Base-by-base conservation (phyloP, 2,797 vertebrate species). In the Chelmon rostratus region DNA sequence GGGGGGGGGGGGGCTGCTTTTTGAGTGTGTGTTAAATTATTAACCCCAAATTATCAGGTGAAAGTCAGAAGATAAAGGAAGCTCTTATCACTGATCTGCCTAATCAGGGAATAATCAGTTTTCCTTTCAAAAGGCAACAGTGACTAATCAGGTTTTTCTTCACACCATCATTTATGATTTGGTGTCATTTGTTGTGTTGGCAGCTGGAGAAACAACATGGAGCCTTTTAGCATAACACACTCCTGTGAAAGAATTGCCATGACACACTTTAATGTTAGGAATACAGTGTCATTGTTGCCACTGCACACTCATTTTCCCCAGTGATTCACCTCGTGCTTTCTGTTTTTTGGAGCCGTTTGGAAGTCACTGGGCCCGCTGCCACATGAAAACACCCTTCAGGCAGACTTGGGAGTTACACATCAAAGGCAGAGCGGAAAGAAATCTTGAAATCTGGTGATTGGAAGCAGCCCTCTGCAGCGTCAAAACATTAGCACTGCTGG, bases 41-140 rank as follows among this genome's bases (percentile, higher is more conserved):
- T 89, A 89, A 88, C 88, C 85, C 84, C 59, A 89, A 71, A 79
- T 87, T 76, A 89, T 82, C 76, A 82, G 82, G 87, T 86, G 73
- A 79, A 81, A 80, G 73, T 78, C 58, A 78, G 53, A 47, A 78
- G 72, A 83, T 76, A 65, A 84, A 79, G 68, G 73, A 80, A 63
- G 75, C 56, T 46, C 52, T 83, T 68, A 65, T 86, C 38, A n/a
- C 68, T 70, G 76, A 89, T 89, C 78, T 40, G 79, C 23, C 64
- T 84, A 83, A 91, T 91, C 88, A 71, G 73, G 47, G 56, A 80
- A 64, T 83, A 86, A 87, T 89, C 82, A 33, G 59, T 68, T 82
- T 79, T 76, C 42, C 23, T 75, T 86, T 86, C 68, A 83, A 75
- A 81, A 46, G 44, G 47, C 47, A 79, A 61, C 65, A 63, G 50